Evolutionary conservation across 92 coral and sea anemone genomes (phyloP).

Genomic region (Porites divaricata): DNA sequence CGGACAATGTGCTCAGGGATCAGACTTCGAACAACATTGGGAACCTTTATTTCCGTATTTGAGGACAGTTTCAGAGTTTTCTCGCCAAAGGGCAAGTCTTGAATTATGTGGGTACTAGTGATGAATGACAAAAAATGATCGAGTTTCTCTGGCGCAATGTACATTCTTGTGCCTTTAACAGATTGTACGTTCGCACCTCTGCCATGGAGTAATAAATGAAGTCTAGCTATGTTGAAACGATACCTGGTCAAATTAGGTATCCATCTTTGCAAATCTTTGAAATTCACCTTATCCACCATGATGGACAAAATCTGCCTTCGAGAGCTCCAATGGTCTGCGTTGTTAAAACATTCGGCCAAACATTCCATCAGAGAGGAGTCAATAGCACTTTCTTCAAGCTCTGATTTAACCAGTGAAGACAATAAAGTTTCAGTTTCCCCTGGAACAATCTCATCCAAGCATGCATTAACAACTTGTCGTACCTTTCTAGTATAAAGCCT

Average conservation of each 20-base stretch:
- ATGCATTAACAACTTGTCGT: slow-evolving; percentile 44
- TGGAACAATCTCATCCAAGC: slow-evolving; percentile 48
- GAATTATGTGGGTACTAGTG: slow-evolving; percentile 53
- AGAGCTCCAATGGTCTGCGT: slow-evolving; percentile 66
- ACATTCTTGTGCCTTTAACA: slow-evolving; percentile 43
- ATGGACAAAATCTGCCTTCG: slow-evolving; percentile 61
- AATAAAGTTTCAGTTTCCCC: background rate
- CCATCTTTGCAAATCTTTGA: slow-evolving; percentile 46
- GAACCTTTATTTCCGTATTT: slow-evolving; percentile 49
- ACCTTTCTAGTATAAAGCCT: slow-evolving; percentile 51
- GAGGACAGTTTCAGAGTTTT: slow-evolving; percentile 52
- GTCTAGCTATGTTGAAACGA: slow-evolving; percentile 60
- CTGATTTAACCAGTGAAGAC: background rate
- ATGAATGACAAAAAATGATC: slow-evolving; percentile 60
- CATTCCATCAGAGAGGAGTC: slow-evolving; percentile 61
- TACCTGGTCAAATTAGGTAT: slow-evolving; percentile 63
- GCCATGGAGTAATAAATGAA: slow-evolving; percentile 61
- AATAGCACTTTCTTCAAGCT: slow-evolving; percentile 8
- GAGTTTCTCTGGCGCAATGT: slow-evolving; percentile 52
- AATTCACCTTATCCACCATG: slow-evolving; percentile 60
- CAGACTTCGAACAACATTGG: slow-evolving; percentile 58
- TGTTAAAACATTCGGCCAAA: slow-evolving; percentile 55
- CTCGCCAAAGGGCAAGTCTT: slow-evolving; percentile 60
- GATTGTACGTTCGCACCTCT: slow-evolving; percentile 51
- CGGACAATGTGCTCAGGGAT: slow-evolving; percentile 56